Evolutionary conservation across 2,797 vertebrate species (phyloP).

Genomic region (Synaphobranchus kaupii): DNA sequence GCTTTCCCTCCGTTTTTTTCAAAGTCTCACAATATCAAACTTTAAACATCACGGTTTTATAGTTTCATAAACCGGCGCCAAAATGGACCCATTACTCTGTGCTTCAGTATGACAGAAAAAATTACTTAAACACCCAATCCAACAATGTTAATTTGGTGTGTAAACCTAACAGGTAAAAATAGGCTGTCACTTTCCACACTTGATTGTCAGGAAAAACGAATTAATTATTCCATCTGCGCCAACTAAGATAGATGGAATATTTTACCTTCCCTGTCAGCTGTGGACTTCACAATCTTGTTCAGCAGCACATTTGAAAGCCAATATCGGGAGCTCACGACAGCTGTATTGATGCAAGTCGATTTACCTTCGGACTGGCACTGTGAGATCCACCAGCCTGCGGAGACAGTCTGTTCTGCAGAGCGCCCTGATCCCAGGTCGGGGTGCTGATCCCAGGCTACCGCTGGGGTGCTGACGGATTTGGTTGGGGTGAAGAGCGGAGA

Average conservation of each 20-base stretch:
- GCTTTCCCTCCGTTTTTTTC: neutral
- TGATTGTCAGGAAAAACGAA: neutral
- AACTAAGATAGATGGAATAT: neutral
- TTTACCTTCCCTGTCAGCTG: neutral
- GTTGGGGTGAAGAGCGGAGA: constrained; percentile 26
- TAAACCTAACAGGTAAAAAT: neutral
- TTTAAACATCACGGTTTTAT: neutral
- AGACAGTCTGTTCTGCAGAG: constrained; percentile 30
- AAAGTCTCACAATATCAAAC: neutral
- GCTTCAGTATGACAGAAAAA: neutral
- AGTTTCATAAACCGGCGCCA: neutral
- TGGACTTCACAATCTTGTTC: neutral
- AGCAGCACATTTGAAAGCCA: neutral
- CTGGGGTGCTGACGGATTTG: constrained; percentile 36
- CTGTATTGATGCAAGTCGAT: neutral
- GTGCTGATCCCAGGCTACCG: constrained; percentile 36
- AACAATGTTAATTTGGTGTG: neutral
- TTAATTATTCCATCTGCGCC: neutral
- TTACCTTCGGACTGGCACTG: no score
- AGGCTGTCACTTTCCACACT: neutral
- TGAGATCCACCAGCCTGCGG: constrained; percentile 20
- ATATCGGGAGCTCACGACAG: neutral
- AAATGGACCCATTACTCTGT: neutral
- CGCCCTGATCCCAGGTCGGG: constrained; percentile 31
- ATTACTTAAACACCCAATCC: neutral